phyloP scores from a whole-genome alignment of 2,113 vertebrate genomes.

The Misgurnus anguillicaudatus region DNA sequence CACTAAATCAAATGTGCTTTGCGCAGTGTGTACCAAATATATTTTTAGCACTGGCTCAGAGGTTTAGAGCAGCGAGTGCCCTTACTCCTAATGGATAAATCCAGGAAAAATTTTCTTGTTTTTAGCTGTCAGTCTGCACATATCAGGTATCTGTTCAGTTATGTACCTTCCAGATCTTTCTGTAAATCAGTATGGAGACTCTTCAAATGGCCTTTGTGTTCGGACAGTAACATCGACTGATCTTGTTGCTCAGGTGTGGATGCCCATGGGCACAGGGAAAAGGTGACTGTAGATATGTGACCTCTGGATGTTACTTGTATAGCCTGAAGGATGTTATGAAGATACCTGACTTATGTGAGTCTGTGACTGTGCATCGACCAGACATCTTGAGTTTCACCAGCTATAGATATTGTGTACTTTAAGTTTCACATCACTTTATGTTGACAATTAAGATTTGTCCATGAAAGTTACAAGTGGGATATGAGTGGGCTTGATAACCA shows the following conservation, averaged over 20 bases:
- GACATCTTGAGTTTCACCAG: background rate
- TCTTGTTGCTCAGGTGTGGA: constrained; percentile 25
- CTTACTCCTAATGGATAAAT: constrained; percentile 27
- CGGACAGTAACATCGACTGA: constrained; percentile 6
- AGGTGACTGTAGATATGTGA: constrained; percentile 1
- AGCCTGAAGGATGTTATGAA: constrained; percentile 20
- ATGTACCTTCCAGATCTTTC: background rate
- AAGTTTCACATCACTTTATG: background rate
- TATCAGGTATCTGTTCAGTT: constrained; percentile 15
- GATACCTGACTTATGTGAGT: background rate
- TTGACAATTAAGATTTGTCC: background rate
- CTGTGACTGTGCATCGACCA: background rate
- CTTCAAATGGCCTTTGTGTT: background rate
- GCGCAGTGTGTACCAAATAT: constrained; percentile 28
- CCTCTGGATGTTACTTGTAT: constrained; percentile 30
- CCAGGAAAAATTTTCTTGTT: constrained; percentile 30
- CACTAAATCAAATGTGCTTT: constrained; percentile 25
- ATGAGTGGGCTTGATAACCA: constrained; percentile 26
- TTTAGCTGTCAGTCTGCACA: constrained; percentile 20
- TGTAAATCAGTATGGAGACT: background rate
- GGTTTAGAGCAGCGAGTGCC: constrained; percentile 9
- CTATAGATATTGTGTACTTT: background rate
- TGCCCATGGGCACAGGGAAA: background rate
- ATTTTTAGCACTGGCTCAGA: constrained; percentile 36
- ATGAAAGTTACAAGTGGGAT: constrained; percentile 19